A percentile compares a stretch with the other conserved stretches of the same genome.
Evolutionary conservation across 2,113 vertebrate genomes (phyloP).

Genomic region (Oxygymnocypris stewartii): DNA sequence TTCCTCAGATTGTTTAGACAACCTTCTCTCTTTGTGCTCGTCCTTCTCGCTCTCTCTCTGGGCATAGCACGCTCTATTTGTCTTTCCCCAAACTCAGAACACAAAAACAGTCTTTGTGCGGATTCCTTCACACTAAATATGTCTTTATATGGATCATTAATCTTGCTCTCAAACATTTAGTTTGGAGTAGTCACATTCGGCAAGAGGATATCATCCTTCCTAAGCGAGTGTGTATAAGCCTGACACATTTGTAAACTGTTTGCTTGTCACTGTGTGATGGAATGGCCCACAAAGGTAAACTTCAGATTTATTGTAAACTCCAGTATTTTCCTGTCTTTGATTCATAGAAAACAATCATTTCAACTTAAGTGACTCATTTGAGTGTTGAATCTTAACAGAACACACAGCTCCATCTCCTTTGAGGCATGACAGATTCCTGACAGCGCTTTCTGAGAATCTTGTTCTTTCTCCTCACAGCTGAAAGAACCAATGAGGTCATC

Average conservation of each 20-base stretch:
- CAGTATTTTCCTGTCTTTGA: not conserved
- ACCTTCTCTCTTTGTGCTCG: not conserved
- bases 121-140: conserved; percentile 75
- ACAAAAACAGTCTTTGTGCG: conserved; percentile 59
- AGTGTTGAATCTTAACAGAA: conserved; percentile 23
- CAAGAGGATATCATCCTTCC: conserved; percentile 31
- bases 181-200: conserved; percentile 63
- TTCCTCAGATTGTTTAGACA: conserved; percentile 35
- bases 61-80: conserved; percentile 45
- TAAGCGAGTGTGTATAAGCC: conserved; percentile 29
- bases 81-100: conserved; percentile 57
- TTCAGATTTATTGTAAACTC: not conserved
- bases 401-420: not conserved
- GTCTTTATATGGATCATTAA: conserved; percentile 71
- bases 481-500: conserved; percentile 94
- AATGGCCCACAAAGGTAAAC: not conserved
- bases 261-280: conserved; percentile 27
- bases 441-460: conserved; percentile 14
- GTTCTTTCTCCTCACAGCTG: conserved; percentile 74
- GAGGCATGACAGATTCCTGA: not conserved
- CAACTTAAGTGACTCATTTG: not conserved
- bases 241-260: conserved; percentile 51
- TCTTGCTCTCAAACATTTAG: conserved; percentile 64
- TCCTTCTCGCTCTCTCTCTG: conserved; percentile 14
- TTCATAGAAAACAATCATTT: not conserved